Percentiles rank a stretch among this genome's conserved stretches.
phyloP scores from a whole-genome alignment of 1,140 invertebrate genomes.

The Neodiprion virginianus region DNA sequence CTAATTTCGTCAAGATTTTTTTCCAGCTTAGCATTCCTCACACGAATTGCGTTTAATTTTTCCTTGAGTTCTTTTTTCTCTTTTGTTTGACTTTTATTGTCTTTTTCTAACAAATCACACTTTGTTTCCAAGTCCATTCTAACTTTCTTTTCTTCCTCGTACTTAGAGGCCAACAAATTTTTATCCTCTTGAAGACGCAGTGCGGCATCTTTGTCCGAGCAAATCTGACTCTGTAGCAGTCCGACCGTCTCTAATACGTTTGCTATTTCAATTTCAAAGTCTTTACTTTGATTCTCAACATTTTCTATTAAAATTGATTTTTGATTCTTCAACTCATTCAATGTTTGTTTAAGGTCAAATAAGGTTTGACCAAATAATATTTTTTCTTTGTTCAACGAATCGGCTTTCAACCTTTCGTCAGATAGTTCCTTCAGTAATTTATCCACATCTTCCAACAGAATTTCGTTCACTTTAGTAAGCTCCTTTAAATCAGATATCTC shows the following conservation, averaged over 20 bases:
- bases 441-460: not conserved
- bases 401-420: not conserved
- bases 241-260: not conserved
- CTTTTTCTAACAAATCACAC: not conserved
- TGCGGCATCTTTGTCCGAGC: not conserved
- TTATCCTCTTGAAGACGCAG: not conserved
- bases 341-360: not conserved
- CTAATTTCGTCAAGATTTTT: conserved; percentile 48
- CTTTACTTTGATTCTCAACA: conserved; percentile 31
- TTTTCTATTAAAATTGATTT: conserved; percentile 33
- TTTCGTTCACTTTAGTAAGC: not conserved
- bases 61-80: conserved; percentile 48
- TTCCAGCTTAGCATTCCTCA: conserved; percentile 49
- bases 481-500: conserved; percentile 4
- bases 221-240: not conserved
- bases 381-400: not conserved
- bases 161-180: not conserved
- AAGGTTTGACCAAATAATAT: not conserved
- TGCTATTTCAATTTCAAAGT: conserved; percentile 31
- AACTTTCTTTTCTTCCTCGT: not conserved
- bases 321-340: conserved; percentile 31
- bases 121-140: not conserved
- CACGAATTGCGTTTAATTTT: conserved; percentile 42
- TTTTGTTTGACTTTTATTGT: conserved; percentile 24
- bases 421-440: conserved; percentile 7